These are phyloP conservation scores for Labroides dimidiatus DNA, from an alignment of 2,797 vertebrate genomes.

Conservation along the genomic window DNA sequence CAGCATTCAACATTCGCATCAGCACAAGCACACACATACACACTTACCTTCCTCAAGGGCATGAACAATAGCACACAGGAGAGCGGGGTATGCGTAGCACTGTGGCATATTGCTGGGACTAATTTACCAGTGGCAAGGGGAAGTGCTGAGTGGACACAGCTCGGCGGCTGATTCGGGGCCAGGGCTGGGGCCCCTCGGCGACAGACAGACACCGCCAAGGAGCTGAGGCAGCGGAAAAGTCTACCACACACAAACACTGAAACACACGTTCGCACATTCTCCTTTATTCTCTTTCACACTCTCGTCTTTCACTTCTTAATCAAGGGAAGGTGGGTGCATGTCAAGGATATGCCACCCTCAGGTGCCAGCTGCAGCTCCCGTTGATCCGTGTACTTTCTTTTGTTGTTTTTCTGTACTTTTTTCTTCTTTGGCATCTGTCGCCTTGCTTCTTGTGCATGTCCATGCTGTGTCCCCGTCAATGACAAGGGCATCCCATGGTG, in stretches of 20 bases:
- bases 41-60: conserved; percentile 79
- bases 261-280: conserved; percentile 48
- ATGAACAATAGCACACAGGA: conserved; percentile 74
- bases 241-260: conserved; percentile 42
- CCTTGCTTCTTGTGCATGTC: conserved; percentile 69
- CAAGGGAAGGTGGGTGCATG: conserved; percentile 53
- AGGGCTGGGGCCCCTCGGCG: conserved; percentile 76
- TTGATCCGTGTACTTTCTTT: conserved; percentile 40
- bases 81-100: conserved; percentile 55
- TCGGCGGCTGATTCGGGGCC: conserved; percentile 73
- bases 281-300: conserved; percentile 41
- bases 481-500: conserved; percentile 78
- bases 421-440: conserved; percentile 76
- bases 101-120: conserved; percentile 79
- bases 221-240: conserved; percentile 80
- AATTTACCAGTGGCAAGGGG: conserved; percentile 77
- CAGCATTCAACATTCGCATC: conserved; percentile 27
- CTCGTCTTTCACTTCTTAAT: conserved; percentile 63
- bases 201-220: conserved; percentile 69
- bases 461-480: conserved; percentile 69
- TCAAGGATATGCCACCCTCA: conserved; percentile 72
- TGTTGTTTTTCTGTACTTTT: conserved; percentile 27
- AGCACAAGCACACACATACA: conserved; percentile 2
- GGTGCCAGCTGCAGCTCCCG: conserved; percentile 75
- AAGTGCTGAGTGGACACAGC: conserved; percentile 84